A percentile compares a stretch with the other conserved stretches of the same genome.
These are phyloP conservation scores for Cheiracanthium punctorium DNA, from an alignment of 2,888 invertebrate species.

Conservation along the genomic window DNA sequence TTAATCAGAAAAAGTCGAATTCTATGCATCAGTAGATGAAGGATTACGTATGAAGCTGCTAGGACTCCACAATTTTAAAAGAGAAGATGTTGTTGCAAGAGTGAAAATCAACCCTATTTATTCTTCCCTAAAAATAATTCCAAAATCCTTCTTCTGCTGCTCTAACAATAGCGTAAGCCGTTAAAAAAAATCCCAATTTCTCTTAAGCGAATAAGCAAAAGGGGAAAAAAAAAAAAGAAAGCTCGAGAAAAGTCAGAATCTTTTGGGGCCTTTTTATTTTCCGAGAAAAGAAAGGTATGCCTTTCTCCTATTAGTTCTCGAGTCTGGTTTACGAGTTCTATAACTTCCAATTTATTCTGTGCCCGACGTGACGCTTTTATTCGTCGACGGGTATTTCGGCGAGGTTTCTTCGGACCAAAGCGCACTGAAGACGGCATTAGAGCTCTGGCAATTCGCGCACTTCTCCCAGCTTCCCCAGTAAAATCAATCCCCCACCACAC, in stretches of 20 bases:
- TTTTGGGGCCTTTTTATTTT: constrained; percentile 53
- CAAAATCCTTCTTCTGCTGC: no score
- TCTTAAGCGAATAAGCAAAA: neutral
- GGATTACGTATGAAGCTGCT: no score
- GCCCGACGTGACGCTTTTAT: constrained; percentile 57
- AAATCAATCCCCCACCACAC: constrained; percentile 3
- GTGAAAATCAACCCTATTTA: no score
- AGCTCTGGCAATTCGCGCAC: constrained; percentile 49
- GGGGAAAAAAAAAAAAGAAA: neutral
- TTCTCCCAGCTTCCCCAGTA: constrained; percentile 29
- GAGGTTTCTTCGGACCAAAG: constrained; percentile 30
- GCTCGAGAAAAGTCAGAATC: constrained; percentile 17
- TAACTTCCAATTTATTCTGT: constrained; percentile 68
- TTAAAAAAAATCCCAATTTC: neutral
- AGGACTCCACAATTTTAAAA: no score
- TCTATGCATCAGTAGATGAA: no score
- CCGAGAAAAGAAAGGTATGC: constrained; percentile 25
- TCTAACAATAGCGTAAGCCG: neutral
- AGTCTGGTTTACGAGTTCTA: constrained; percentile 65
- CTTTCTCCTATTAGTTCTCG: constrained; percentile 65
- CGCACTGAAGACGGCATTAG: constrained; percentile 53
- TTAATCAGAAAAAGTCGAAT: no score
- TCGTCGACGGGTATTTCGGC: constrained; percentile 60
- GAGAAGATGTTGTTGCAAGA: no score
- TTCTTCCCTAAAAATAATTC: no score